phyloP scores from a whole-genome alignment of 2,888 invertebrate genomes.

The Caenorhabditis macrosperma region DNA sequence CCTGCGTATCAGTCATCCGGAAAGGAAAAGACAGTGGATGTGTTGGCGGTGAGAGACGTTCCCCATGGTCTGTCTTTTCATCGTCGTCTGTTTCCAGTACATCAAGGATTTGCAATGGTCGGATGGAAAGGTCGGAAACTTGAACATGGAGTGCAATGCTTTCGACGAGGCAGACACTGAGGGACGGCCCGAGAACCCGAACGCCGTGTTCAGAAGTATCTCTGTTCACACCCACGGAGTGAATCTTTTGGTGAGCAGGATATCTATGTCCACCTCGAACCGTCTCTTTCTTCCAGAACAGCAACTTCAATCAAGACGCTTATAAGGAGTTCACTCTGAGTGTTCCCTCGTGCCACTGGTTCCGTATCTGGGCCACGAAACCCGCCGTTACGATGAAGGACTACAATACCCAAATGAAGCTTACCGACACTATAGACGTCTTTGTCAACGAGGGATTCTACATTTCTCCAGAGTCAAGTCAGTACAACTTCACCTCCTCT shows the following conservation, averaged over 20 bases:
- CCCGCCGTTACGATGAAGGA: background rate
- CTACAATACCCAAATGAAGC: background rate
- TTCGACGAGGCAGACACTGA: background rate
- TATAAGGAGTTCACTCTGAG: constrained; percentile 1
- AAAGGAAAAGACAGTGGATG: background rate
- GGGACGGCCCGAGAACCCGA: constrained; percentile 1
- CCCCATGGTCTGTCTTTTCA: background rate
- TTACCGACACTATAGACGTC: constrained; percentile 13
- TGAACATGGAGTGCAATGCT: constrained; percentile 3
- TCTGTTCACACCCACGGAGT: constrained; percentile 14
- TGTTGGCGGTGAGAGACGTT: constrained; percentile 19
- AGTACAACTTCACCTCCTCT: background rate
- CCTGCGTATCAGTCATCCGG: background rate
- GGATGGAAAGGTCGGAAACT: background rate
- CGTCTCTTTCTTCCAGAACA: background rate
- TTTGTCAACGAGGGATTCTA: constrained; percentile 45
- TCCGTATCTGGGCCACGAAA: constrained; percentile 22
- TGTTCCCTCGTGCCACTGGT: constrained; percentile 29
- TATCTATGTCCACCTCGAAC: too few species aligned
- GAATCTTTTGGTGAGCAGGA: background rate
- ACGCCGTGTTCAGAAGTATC: constrained; percentile 1
- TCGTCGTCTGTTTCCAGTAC: constrained; percentile 7
- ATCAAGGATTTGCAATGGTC: constrained; percentile 2
- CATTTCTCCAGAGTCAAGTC: constrained; percentile 26
- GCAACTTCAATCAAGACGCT: background rate